Conservation (phyloP, 2,113 vertebrate genomes). For the Atlantisia rogersi region DNA sequence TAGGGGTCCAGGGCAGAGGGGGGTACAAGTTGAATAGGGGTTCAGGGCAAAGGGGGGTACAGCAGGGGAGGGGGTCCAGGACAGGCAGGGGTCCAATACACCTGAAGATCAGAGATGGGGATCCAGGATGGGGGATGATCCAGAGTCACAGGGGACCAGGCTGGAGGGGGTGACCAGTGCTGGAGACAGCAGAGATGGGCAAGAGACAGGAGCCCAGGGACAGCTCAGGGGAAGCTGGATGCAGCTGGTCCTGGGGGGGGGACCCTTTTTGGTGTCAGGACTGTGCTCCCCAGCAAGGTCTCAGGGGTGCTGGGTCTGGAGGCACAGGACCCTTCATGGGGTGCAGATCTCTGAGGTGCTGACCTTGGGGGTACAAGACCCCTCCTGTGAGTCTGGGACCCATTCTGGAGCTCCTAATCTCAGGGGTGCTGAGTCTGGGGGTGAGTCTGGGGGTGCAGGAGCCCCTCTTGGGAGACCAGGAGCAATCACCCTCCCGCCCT, state of each 20-base stretch:
- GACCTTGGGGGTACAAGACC: neutral
- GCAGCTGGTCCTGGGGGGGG: neutral
- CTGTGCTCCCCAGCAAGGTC: neutral
- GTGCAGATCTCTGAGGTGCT: neutral
- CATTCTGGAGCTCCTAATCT: too few relatives aligned
- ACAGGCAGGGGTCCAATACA: neutral
- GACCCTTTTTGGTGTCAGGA: too few relatives aligned
- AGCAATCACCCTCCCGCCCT: too few relatives aligned
- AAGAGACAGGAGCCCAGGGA: neutral
- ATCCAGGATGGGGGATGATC: neutral
- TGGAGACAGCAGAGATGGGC: neutral
- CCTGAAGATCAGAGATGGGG: too few relatives aligned
- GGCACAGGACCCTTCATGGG: neutral
- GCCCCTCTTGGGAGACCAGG: too few relatives aligned
- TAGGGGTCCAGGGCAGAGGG: too few relatives aligned
- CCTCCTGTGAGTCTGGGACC: neutral
- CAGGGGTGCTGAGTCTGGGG: neutral
- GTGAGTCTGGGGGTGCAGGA: neutral
- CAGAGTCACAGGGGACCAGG: neutral
- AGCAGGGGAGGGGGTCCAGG: too few relatives aligned
- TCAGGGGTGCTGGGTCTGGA: neutral
- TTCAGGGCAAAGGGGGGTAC: too few relatives aligned
- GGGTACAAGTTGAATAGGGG: too few relatives aligned
- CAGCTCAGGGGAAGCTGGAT: neutral
- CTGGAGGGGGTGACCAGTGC: rapidly evolving